Conservation (phyloP, 1,140 invertebrate genomes). For the Drosophila subobscura region DNA sequence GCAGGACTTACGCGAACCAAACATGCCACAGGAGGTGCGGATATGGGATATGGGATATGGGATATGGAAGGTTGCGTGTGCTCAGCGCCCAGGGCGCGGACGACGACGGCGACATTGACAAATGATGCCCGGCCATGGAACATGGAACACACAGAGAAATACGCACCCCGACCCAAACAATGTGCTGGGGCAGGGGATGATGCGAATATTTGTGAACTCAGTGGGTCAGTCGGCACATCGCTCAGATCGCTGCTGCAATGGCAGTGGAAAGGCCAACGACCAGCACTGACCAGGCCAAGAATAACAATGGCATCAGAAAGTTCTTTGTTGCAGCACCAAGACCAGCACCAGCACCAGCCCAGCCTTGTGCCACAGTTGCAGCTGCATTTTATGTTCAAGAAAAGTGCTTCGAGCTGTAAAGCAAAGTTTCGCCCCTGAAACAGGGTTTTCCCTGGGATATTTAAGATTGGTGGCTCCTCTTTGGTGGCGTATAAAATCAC, state of each 20-base stretch:
- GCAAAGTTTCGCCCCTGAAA: constrained; percentile 38
- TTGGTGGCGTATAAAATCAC: constrained; percentile 10
- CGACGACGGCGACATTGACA: constrained; percentile 68
- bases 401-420: constrained; percentile 44
- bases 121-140: constrained; percentile 63
- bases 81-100: constrained; percentile 46
- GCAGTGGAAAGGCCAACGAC: constrained; percentile 56
- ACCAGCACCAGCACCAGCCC: too few relatives aligned
- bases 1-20: constrained; percentile 64
- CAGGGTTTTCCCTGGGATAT: not conserved
- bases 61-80: constrained; percentile 63
- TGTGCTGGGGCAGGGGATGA: constrained; percentile 42
- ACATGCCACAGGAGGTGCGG: constrained; percentile 55
- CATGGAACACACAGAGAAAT: constrained; percentile 21
- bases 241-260: constrained; percentile 19
- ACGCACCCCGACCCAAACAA: constrained; percentile 40
- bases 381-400: constrained; percentile 71
- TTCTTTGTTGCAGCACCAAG: constrained; percentile 55
- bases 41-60: constrained; percentile 38
- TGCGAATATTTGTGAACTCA: constrained; percentile 65
- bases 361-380: constrained; percentile 53
- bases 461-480: not conserved
- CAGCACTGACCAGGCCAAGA: constrained; percentile 52
- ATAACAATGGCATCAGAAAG: constrained; percentile 62
- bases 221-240: constrained; percentile 45